These are phyloP conservation scores for Parazoanthus swiftii DNA, from an alignment of 92 coral and sea anemone genomes.

Conservation along the genomic window DNA sequence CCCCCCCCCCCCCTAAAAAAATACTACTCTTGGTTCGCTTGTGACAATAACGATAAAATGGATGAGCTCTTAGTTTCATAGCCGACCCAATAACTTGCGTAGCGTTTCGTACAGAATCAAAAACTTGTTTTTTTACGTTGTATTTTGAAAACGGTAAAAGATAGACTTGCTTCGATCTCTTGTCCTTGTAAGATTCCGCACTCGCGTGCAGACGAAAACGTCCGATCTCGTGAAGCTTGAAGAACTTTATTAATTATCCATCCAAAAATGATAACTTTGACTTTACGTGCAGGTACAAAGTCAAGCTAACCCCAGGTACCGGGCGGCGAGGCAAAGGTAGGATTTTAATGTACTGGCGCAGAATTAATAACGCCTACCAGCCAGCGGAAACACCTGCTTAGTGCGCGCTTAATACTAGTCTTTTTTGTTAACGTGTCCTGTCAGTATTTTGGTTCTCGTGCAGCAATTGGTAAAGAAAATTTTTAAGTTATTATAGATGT, in stretches of 20 bases:
- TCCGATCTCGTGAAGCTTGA: background rate
- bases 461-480: too few relatives aligned
- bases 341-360: background rate
- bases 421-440: too few relatives aligned
- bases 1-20: too few relatives aligned
- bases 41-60: too few relatives aligned
- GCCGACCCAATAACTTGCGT: background rate
- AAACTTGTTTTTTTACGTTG: background rate
- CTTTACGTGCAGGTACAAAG: constrained; percentile 67
- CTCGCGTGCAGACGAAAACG: too few relatives aligned
- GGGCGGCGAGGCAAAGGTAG: constrained; percentile 94
- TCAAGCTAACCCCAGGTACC: constrained; percentile 92
- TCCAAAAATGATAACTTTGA: background rate
- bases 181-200: too few relatives aligned
- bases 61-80: background rate
- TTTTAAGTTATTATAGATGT: too few relatives aligned
- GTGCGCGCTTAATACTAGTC: too few relatives aligned
- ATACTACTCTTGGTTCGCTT: too few relatives aligned
- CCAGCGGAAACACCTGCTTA: too few relatives aligned
- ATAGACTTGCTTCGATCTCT: too few relatives aligned
- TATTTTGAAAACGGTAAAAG: background rate
- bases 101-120: background rate
- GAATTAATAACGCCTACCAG: background rate
- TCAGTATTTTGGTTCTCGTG: too few relatives aligned
- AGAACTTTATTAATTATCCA: background rate